Evolutionary conservation across 2,888 invertebrate genomes (phyloP).

Genomic region (Aplocera efformata): DNA sequence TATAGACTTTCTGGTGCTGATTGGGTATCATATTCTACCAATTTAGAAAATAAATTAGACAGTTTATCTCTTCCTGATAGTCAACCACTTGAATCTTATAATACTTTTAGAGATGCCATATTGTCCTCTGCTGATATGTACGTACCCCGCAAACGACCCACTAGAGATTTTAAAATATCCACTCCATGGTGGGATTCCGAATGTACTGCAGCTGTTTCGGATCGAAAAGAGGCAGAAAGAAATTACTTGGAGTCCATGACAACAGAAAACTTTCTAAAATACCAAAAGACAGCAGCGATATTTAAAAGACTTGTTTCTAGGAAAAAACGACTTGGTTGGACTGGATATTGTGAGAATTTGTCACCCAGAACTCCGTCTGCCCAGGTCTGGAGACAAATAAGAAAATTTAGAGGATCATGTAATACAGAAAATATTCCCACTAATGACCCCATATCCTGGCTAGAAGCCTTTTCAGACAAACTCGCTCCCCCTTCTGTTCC

Average conservation of each 20-base stretch:
- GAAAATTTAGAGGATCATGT: constrained; percentile 7
- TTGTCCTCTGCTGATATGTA: background rate
- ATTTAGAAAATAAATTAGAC: constrained; percentile 2
- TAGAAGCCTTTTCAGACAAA: constrained; percentile 6
- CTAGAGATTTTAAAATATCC: constrained; percentile 1
- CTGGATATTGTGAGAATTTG: constrained; percentile 9
- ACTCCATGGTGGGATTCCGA: constrained; percentile 17
- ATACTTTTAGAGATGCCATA: background rate
- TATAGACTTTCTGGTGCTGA: constrained; percentile 12
- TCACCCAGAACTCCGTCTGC: constrained; percentile 11
- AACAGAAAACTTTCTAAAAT: background rate
- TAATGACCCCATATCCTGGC: constrained; percentile 7
- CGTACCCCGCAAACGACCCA: constrained; percentile 8
- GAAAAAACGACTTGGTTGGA: constrained; percentile 15
- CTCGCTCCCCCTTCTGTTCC: constrained; percentile 8
- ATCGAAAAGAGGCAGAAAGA: constrained; percentile 4
- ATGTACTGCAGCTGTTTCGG: constrained; percentile 1
- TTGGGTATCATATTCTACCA: constrained; percentile 5
- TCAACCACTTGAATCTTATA: background rate
- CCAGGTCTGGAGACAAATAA: constrained; percentile 14
- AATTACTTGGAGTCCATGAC: constrained; percentile 2
- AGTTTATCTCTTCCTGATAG: background rate
- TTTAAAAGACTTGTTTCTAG: background rate
- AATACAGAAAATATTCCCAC: background rate
- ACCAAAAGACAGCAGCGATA: constrained; percentile 5